phyloP scores from a whole-genome alignment of 2,888 invertebrate species.

The Pasiphila rectangulata region DNA sequence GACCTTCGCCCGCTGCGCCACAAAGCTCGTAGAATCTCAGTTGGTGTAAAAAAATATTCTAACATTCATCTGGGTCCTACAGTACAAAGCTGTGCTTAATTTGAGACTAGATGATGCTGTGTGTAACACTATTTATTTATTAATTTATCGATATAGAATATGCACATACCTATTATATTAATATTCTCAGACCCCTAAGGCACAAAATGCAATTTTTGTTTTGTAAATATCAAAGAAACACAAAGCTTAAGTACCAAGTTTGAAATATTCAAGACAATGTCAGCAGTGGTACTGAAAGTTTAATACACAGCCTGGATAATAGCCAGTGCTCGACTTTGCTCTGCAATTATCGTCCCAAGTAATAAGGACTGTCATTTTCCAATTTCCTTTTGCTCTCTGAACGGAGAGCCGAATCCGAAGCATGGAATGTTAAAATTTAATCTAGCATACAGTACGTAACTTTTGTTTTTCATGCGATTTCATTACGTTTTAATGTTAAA shows the following conservation, averaged over 20 bases:
- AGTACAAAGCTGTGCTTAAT: no score
- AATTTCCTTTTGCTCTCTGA: conserved; percentile 24
- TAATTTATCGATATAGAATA: no score
- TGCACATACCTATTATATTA: no score
- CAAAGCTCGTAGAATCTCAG: no score
- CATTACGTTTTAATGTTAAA: background rate
- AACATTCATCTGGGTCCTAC: no score
- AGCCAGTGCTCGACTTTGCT: conserved; percentile 11
- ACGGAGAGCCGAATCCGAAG: background rate
- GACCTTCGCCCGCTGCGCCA: no score
- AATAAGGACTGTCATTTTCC: conserved; percentile 23
- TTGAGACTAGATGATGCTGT: no score
- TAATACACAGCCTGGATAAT: conserved; percentile 2
- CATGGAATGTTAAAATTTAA: background rate
- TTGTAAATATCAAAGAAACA: background rate
- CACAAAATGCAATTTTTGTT: background rate
- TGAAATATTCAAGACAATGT: background rate
- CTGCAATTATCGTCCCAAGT: conserved; percentile 23
- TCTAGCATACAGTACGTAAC: no score
- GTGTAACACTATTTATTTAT: no score
- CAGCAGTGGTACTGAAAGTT: background rate
- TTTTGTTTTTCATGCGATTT: no score
- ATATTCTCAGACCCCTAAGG: no score
- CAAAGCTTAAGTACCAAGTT: background rate
- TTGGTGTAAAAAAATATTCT: no score